Percentiles rank a stretch among this genome's conserved stretches.
These are phyloP conservation scores for Strix uralensis DNA, from an alignment of 2,113 vertebrate genomes.

Conservation along the genomic window DNA sequence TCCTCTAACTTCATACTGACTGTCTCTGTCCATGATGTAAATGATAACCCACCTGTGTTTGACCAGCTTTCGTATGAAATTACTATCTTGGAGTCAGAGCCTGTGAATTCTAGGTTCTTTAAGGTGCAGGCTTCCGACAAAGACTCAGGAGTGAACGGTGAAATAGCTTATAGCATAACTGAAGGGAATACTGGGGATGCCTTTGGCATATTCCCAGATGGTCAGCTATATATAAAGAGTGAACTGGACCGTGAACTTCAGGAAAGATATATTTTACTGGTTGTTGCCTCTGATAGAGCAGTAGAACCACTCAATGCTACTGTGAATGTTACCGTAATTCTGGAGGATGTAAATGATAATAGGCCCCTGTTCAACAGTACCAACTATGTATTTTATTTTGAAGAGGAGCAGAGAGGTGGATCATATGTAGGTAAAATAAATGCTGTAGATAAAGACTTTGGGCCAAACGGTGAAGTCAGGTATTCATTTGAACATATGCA, in stretches of 20 bases:
- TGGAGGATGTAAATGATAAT: conserved; percentile 96
- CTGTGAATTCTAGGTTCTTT: conserved; percentile 96
- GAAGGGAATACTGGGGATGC: conserved; percentile 88
- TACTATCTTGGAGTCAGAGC: conserved; percentile 88
- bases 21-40: conserved; percentile 93
- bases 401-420: conserved; percentile 90
- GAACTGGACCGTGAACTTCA: conserved; percentile 95
- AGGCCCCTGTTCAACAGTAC: conserved; percentile 96
- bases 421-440: conserved; percentile 86
- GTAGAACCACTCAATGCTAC: conserved; percentile 89
- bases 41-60: conserved; percentile 93
- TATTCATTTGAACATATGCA: conserved; percentile 90
- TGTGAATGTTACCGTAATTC: conserved; percentile 89
- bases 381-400: conserved; percentile 94
- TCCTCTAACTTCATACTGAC: conserved; percentile 87
- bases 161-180: conserved; percentile 89
- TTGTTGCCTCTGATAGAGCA: conserved; percentile 89
- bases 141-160: conserved; percentile 92
- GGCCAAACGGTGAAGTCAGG: conserved; percentile 90
- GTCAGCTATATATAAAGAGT: conserved; percentile 93
- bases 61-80: conserved; percentile 96
- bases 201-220: conserved; percentile 97
- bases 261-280: conserved; percentile 86
- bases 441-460: conserved; percentile 92
- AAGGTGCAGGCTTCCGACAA: conserved; percentile 92